phyloP scores from a whole-genome alignment of 23 tunicate genomes.

The Aplidium turbinatum region DNA sequence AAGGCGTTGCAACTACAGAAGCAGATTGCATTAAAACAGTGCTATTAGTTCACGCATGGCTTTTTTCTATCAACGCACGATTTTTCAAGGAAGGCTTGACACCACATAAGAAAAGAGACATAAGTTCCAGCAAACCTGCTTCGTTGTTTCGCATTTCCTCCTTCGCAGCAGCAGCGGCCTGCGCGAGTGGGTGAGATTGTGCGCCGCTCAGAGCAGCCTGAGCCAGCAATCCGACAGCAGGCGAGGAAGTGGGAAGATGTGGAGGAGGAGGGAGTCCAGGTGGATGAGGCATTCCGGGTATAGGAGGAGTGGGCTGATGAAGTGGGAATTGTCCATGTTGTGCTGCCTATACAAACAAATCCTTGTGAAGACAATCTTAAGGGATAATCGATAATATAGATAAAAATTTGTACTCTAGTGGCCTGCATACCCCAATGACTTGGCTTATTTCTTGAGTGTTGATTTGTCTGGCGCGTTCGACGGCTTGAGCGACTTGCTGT shows the following conservation, averaged over 20 bases:
- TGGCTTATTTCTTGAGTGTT: slow-evolving; percentile 75
- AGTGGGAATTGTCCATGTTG: slow-evolving; percentile 78
- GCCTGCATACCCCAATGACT: slow-evolving; percentile 72
- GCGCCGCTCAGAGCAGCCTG: slow-evolving; percentile 65
- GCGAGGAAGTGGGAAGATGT: slow-evolving; percentile 63
- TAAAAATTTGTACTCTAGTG: background rate
- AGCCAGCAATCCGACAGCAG: slow-evolving; percentile 79
- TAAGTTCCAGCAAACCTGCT: slow-evolving; percentile 2
- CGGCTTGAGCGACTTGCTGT: slow-evolving; percentile 81
- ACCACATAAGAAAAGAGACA: too few relatives aligned
- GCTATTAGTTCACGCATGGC: too few relatives aligned
- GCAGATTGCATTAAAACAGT: too few relatives aligned
- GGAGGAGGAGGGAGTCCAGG: slow-evolving; percentile 70
- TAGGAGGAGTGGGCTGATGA: slow-evolving; percentile 77
- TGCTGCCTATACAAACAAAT: slow-evolving; percentile 6
- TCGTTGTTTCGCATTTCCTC: slow-evolving; percentile 31
- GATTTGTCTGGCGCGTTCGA: slow-evolving; percentile 85
- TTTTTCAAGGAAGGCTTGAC: too few relatives aligned
- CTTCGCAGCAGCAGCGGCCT: slow-evolving; percentile 60
- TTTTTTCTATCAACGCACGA: too few relatives aligned
- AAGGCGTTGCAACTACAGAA: too few relatives aligned
- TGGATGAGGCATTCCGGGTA: slow-evolving; percentile 73
- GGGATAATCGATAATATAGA: background rate
- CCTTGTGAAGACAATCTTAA: background rate
- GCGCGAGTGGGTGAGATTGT: slow-evolving; percentile 54